Evolutionary conservation across 1,140 invertebrate species (phyloP), one percentile per base, ranked within the genome.

Genomic region (Drosophila lowei): DNA sequence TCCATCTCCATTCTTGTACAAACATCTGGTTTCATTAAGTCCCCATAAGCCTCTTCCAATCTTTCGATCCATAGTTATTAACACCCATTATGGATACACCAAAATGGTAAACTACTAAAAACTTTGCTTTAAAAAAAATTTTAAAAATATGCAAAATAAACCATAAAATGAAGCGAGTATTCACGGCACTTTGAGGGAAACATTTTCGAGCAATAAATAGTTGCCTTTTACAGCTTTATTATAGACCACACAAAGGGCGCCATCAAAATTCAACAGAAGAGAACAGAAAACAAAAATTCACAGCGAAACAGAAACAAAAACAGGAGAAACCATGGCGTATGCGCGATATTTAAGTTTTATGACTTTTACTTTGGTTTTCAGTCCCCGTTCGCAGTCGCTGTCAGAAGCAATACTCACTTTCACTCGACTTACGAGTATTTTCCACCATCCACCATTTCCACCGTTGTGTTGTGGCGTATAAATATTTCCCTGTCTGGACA

Each of bases 181-280:
- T 78, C 55, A 75, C 60, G 50, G 44, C 64, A 79, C 77, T 73
- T 71, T 79, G 34, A 62, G 71, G 11, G 4, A 65, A 65, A 58
- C 57, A 79, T 79, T 79, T 64, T 59, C 41, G 18, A 42, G 56
- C 46, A 49, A 79, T 84, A 79, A 79, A 84, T 84, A 79, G 74
- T 75, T 66, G 44, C 49, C 56, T 56, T 83, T 84, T 85, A 79
- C 62, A 84, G 62, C 80, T 76, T 79, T 63, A 79, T 76, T 68
- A 79, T 77, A 41, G 63, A 58, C 72, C 56, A 48, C 72, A 77
- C 67, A 64, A 44, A 46, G n/a, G 21, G 38, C 28, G 44, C 48
- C 38, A 57, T n/a, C 21, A 47, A 57, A 43, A 44, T 58, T 28
- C 1, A 41, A 16, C 38, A 8, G 11, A 28, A 30, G 21, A 50